Conservation (phyloP, 2,113 vertebrate genomes). For the Neomonachus schauinslandi region DNA sequence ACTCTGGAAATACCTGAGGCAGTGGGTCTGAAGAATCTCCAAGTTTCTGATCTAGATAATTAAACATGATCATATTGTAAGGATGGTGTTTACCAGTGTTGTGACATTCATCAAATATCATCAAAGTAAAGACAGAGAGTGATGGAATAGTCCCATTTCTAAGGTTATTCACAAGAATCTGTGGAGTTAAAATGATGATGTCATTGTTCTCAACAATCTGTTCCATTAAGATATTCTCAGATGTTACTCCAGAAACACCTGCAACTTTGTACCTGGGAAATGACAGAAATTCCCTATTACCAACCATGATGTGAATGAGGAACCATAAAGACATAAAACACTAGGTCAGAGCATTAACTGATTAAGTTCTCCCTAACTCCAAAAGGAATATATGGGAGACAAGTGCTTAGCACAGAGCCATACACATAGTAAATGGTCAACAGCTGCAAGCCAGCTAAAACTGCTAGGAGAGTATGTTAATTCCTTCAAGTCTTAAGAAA, state of each 20-base stretch:
- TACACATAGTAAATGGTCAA: not conserved
- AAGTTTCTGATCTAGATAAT: slow-evolving; percentile 88
- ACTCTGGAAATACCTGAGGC: slow-evolving; percentile 85
- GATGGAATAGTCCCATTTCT: slow-evolving; percentile 78
- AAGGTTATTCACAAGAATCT: slow-evolving; percentile 89
- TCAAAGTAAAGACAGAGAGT: slow-evolving; percentile 87
- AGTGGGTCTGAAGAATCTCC: slow-evolving; percentile 62
- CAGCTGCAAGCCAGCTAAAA: not conserved
- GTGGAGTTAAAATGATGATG: slow-evolving; percentile 89
- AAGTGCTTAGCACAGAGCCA: not conserved
- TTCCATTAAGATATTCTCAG: slow-evolving; percentile 67
- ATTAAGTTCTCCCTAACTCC: not conserved
- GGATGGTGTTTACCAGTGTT: slow-evolving; percentile 89
- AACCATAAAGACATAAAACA: not conserved
- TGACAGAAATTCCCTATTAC: slow-evolving; percentile 7
- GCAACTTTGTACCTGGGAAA: slow-evolving; percentile 81
- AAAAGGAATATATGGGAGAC: not conserved
- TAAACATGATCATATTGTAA: slow-evolving; percentile 89
- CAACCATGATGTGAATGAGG: not conserved
- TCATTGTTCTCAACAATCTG: slow-evolving; percentile 82
- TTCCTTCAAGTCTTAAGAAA: not conserved
- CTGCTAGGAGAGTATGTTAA: not conserved
- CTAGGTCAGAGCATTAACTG: not conserved
- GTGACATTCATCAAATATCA: slow-evolving; percentile 93
- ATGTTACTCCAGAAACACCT: slow-evolving; percentile 87